A percentile compares a stretch with the other conserved stretches of the same genome.
phyloP scores from a whole-genome alignment of 2,113 vertebrate genomes.

The Sporophila hypoxantha region DNA sequence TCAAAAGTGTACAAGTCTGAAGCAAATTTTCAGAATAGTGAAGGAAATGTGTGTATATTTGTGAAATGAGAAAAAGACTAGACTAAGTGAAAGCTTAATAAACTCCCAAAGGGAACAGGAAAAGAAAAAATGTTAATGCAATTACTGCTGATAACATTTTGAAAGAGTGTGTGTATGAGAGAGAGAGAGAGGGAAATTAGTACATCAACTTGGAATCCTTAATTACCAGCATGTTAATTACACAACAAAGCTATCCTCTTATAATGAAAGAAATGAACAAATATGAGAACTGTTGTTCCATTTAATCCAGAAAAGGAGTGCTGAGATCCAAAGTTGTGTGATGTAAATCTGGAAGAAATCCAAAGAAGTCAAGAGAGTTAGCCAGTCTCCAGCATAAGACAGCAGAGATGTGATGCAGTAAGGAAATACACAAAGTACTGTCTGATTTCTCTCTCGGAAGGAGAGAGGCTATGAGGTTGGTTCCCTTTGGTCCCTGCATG shows the following conservation, averaged over 20 bases:
- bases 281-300: background rate
- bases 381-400: background rate
- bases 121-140: conserved; percentile 43
- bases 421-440: background rate
- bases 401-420: background rate
- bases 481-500: background rate
- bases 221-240: conserved; percentile 47
- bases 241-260: conserved; percentile 43
- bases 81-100: conserved; percentile 25
- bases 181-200: conserved; percentile 26
- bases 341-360: background rate
- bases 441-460: background rate
- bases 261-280: background rate
- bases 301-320: conserved; percentile 33
- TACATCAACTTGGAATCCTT: conserved; percentile 40
- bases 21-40: background rate
- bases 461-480: background rate
- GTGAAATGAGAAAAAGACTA: background rate
- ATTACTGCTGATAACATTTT: conserved; percentile 45
- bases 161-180: background rate
- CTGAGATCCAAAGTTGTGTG: background rate
- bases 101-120: background rate
- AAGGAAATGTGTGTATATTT: background rate
- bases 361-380: background rate
- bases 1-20: background rate